phyloP scores from a whole-genome alignment of 2,797 vertebrate species.

The Echeneis naucrates region DNA sequence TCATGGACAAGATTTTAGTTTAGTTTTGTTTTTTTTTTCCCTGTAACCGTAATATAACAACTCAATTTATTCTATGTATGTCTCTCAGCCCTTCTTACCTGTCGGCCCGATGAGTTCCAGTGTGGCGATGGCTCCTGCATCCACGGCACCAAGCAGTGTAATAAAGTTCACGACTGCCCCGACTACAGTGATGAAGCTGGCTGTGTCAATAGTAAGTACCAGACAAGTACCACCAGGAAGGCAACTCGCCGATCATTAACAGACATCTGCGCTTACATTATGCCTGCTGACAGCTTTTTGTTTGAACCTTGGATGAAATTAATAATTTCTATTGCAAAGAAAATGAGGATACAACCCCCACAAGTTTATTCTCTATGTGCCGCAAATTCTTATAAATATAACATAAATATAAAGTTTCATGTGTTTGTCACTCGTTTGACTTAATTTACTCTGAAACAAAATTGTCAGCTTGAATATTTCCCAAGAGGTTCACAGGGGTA shows the following conservation, averaged over 20 bases:
- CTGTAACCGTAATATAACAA: not conserved
- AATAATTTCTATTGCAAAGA: not conserved
- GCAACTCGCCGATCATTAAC: not conserved
- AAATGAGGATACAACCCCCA: not conserved
- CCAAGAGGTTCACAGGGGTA: slow-evolving; percentile 27
- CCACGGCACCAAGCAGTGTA: slow-evolving; percentile 92
- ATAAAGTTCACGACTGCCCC: slow-evolving; percentile 91
- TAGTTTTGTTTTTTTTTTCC: too few relatives aligned
- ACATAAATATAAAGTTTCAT: slow-evolving; percentile 1
- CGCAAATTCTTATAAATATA: too few relatives aligned
- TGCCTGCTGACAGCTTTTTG: not conserved
- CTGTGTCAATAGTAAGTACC: slow-evolving; percentile 88
- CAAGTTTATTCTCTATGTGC: slow-evolving; percentile 4
- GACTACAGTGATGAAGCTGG: slow-evolving; percentile 95
- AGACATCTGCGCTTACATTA: not conserved
- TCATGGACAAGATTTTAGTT: not conserved
- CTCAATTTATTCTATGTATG: slow-evolving; percentile 17
- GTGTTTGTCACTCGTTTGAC: not conserved
- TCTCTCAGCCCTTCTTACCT: slow-evolving; percentile 88
- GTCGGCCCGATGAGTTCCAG: slow-evolving; percentile 94
- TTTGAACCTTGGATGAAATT: not conserved
- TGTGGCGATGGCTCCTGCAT: slow-evolving; percentile 95
- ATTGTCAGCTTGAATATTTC: slow-evolving; percentile 22
- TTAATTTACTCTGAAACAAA: slow-evolving; percentile 23
- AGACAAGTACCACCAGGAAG: not conserved